These are phyloP conservation scores for Mactromeris polynyma DNA, from an alignment of 2,888 invertebrate genomes.

Conservation along the genomic window DNA sequence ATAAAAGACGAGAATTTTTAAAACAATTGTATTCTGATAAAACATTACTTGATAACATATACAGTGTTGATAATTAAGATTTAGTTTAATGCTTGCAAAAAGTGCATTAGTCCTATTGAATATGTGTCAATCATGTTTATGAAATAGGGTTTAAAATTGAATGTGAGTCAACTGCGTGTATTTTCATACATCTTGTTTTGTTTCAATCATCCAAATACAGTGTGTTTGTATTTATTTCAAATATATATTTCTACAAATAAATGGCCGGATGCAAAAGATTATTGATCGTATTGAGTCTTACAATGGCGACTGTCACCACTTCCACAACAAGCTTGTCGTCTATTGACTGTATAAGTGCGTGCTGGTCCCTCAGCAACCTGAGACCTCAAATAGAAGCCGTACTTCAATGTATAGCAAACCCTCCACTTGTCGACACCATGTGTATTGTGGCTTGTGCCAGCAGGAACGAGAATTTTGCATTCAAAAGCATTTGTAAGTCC, in stretches of 20 bases:
- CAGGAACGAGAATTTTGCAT: slow-evolving; percentile 32
- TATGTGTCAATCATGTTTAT: no score
- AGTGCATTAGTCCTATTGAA: no score
- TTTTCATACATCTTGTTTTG: no score
- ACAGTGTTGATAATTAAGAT: no score
- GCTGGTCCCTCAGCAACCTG: background rate
- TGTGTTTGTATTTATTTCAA: no score
- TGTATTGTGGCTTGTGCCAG: slow-evolving; percentile 43
- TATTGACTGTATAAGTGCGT: slow-evolving; percentile 40
- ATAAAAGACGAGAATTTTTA: no score
- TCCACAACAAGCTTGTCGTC: slow-evolving; percentile 13
- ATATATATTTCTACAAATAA: background rate
- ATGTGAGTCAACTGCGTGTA: no score
- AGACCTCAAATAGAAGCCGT: background rate
- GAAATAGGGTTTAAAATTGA: no score
- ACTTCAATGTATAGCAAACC: slow-evolving; percentile 42
- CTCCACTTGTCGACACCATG: slow-evolving; percentile 45
- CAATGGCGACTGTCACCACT: background rate
- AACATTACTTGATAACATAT: no score
- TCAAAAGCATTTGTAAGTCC: slow-evolving; percentile 41
- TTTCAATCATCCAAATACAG: no score
- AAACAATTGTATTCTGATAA: no score
- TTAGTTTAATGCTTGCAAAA: no score
- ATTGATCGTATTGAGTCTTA: background rate
- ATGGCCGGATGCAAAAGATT: background rate